phyloP scores from a whole-genome alignment of 2,888 invertebrate species.

The Trachelus iudaicus region DNA sequence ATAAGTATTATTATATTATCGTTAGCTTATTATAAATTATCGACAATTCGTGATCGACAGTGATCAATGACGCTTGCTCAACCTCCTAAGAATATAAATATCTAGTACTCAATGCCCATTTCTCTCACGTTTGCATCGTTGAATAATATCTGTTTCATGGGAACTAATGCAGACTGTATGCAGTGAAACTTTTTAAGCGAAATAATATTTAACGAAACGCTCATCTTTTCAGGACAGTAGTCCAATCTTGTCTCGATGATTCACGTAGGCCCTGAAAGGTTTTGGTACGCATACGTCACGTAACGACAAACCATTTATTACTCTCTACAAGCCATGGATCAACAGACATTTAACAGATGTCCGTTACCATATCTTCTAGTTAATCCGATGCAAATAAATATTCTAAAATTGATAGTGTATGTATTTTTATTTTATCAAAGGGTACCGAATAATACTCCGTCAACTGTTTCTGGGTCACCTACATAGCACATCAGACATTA shows the following conservation, averaged over 20 bases:
- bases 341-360: background rate
- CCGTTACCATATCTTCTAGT: background rate
- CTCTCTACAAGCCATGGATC: background rate
- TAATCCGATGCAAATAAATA: background rate
- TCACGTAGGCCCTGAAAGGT: background rate
- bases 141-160: background rate
- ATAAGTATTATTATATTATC: background rate
- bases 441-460: background rate
- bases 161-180: background rate
- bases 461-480: slow-evolving; percentile 33
- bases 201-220: background rate
- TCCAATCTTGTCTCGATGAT: background rate
- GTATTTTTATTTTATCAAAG: background rate
- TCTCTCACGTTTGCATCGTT: background rate
- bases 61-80: background rate
- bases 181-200: background rate
- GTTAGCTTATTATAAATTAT: background rate
- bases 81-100: background rate
- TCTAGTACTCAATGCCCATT: background rate
- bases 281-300: background rate
- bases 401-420: background rate
- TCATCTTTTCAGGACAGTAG: background rate
- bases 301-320: background rate
- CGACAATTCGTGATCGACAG: background rate
- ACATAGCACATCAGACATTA: slow-evolving; percentile 30